phyloP scores from a whole-genome alignment of 2,113 vertebrate genomes.

The Globicephala melas region DNA sequence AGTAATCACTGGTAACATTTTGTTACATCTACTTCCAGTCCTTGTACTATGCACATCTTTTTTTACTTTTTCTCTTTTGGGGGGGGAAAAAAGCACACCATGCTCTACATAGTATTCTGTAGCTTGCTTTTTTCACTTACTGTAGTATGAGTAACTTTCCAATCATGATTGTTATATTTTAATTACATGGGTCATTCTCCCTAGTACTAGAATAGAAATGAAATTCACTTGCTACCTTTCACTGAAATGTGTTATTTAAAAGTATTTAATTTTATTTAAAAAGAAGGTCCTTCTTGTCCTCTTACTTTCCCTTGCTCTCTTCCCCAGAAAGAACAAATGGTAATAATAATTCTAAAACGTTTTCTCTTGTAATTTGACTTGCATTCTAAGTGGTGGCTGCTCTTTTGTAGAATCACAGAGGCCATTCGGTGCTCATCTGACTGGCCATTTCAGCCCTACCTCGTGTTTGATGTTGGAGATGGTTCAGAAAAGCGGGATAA shows the following conservation, averaged over 20 bases:
- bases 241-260: neutral
- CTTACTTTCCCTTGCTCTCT: neutral
- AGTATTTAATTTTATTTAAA: neutral
- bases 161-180: neutral
- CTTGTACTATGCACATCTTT: neutral
- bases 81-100: neutral
- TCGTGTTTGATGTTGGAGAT: conserved; percentile 89
- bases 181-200: neutral
- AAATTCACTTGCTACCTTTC: neutral
- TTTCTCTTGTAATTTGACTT: neutral
- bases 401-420: conserved; percentile 80
- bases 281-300: neutral
- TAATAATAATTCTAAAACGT: neutral
- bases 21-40: neutral
- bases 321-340: neutral
- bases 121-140: neutral
- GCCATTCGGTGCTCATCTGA: conserved; percentile 81
- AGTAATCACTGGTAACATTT: neutral
- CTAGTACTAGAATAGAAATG: neutral
- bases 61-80: neutral
- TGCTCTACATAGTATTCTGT: neutral
- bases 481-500: conserved; percentile 84
- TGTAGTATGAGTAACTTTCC: neutral
- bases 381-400: neutral
- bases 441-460: conserved; percentile 90